phyloP scores from a whole-genome alignment of 2,888 invertebrate genomes.

The Choreutis nemorana region DNA sequence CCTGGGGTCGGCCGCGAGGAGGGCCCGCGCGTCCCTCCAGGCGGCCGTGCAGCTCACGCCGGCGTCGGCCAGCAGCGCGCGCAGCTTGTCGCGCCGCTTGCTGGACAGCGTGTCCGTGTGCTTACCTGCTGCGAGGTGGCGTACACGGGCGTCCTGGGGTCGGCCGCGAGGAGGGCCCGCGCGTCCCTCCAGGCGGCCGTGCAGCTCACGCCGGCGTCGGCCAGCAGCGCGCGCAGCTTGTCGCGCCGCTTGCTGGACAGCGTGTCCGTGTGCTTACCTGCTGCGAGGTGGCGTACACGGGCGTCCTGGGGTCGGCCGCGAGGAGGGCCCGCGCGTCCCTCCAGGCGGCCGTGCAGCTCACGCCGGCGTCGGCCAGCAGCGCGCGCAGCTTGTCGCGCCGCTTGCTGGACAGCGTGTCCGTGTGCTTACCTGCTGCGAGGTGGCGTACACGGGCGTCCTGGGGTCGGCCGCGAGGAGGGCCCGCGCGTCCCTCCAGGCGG shows the following conservation, averaged over 20 bases:
- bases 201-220: slow-evolving; percentile 80
- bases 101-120: slow-evolving; percentile 86
- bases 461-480: slow-evolving; percentile 81
- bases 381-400: slow-evolving; percentile 93
- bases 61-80: slow-evolving; percentile 83
- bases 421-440: slow-evolving; percentile 67
- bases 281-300: slow-evolving; percentile 20
- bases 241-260: slow-evolving; percentile 87
- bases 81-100: slow-evolving; percentile 92
- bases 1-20: slow-evolving; percentile 76
- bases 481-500: slow-evolving; percentile 87
- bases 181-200: slow-evolving; percentile 90
- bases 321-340: slow-evolving; percentile 84
- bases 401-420: slow-evolving; percentile 81
- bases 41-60: slow-evolving; percentile 81
- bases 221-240: slow-evolving; percentile 87
- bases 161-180: slow-evolving; percentile 84
- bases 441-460: slow-evolving; percentile 28
- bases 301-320: slow-evolving; percentile 71
- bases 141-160: slow-evolving; percentile 35
- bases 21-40: slow-evolving; percentile 87
- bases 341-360: slow-evolving; percentile 86
- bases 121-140: slow-evolving; percentile 23
- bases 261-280: slow-evolving; percentile 78
- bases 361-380: slow-evolving; percentile 80